These are phyloP conservation scores for Mactra quadrangularis DNA, from an alignment of 1,140 invertebrate species.

Conservation along the genomic window DNA sequence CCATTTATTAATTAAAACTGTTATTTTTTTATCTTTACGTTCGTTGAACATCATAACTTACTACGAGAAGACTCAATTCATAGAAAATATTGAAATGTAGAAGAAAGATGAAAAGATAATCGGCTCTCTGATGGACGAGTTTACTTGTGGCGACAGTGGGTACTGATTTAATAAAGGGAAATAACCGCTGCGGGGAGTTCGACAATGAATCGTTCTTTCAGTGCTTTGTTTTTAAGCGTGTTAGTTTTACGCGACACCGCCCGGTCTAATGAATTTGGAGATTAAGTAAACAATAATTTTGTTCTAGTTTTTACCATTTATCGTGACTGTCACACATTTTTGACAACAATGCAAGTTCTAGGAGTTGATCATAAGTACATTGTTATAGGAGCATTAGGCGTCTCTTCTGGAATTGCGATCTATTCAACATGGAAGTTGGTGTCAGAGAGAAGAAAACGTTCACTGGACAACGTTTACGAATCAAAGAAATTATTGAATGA, in stretches of 20 bases:
- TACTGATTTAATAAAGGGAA: too few relatives aligned
- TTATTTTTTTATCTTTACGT: too few relatives aligned
- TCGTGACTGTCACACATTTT: background rate
- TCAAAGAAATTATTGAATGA: conserved; percentile 79
- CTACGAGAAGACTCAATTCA: too few relatives aligned
- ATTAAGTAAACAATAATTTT: background rate
- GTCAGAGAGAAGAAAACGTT: conserved; percentile 49
- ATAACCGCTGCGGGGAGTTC: too few relatives aligned
- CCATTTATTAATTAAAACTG: too few relatives aligned
- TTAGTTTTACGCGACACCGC: background rate
- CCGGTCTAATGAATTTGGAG: background rate
- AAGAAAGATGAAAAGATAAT: too few relatives aligned
- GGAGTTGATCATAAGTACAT: conserved; percentile 78
- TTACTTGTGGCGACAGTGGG: too few relatives aligned
- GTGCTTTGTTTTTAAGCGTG: too few relatives aligned
- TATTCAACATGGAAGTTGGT: conserved; percentile 77
- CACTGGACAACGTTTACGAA: conserved; percentile 78
- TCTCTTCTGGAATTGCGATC: conserved; percentile 74
- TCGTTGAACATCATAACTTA: too few relatives aligned
- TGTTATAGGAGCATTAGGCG: conserved; percentile 70
- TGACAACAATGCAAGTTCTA: conserved; percentile 70
- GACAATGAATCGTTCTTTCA: too few relatives aligned
- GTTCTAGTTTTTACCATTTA: background rate
- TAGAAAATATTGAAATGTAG: too few relatives aligned
- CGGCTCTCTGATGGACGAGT: too few relatives aligned